These are phyloP conservation scores for Xenotilapia longispinis DNA, from an alignment of 2,113 vertebrate species.

Conservation along the genomic window DNA sequence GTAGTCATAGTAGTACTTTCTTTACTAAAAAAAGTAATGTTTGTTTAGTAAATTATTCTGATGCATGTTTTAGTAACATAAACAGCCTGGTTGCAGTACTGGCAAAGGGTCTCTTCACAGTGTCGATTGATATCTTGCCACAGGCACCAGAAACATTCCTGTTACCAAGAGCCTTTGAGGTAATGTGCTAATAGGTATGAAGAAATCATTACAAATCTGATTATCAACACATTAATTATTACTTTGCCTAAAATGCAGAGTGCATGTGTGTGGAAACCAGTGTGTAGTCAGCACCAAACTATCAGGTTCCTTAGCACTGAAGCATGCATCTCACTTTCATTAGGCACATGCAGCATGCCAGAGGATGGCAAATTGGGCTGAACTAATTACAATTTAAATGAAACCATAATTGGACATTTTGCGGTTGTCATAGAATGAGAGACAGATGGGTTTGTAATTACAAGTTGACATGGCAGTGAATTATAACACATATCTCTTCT, in stretches of 20 bases:
- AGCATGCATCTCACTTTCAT: slow-evolving; percentile 43
- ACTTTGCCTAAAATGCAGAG: not conserved
- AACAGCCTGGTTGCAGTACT: not conserved
- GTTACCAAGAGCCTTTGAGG: not conserved
- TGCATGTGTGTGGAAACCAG: not conserved
- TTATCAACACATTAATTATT: not conserved
- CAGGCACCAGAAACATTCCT: not conserved
- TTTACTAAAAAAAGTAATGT: not conserved
- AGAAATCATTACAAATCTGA: not conserved
- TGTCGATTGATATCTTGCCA: not conserved
- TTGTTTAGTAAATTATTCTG: not conserved
- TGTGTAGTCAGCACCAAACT: not conserved
- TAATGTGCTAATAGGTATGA: not conserved
- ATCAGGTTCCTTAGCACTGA: slow-evolving; percentile 17
- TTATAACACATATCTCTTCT: slow-evolving; percentile 74
- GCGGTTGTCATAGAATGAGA: slow-evolving; percentile 96
- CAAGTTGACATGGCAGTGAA: slow-evolving; percentile 81
- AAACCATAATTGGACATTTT: slow-evolving; percentile 99
- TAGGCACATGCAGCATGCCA: slow-evolving; percentile 71
- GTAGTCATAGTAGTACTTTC: not conserved
- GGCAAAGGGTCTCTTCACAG: not conserved
- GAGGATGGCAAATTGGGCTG: slow-evolving; percentile 90
- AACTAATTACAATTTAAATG: slow-evolving; percentile 99
- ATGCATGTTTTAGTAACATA: not conserved
- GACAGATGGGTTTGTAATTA: slow-evolving; percentile 99